Conservation (phyloP, 2,888 invertebrate genomes). For the Argyresthia goedartella region DNA sequence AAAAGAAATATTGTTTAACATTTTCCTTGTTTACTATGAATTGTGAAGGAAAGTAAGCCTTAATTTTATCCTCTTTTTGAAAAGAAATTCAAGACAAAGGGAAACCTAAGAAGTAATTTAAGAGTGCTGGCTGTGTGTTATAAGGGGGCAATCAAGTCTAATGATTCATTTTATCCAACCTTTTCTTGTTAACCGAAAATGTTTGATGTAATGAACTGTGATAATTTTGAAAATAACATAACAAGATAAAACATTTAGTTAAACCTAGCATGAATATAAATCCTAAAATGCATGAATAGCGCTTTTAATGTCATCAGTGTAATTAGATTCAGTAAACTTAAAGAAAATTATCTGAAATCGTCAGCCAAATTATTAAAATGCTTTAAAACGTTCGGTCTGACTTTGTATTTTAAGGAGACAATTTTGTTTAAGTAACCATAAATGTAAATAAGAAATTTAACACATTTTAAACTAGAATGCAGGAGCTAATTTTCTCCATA, state of each 20-base stretch:
- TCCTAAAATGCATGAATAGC: slow-evolving; percentile 30
- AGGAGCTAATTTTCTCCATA: neutral
- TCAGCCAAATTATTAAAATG: too few relatives aligned
- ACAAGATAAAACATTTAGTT: slow-evolving; percentile 14
- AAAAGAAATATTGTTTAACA: neutral
- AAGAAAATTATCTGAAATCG: too few relatives aligned
- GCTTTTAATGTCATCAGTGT: slow-evolving; percentile 23
- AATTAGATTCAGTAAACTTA: neutral
- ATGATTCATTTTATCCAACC: too few relatives aligned
- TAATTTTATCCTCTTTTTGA: neutral
- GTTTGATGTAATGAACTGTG: neutral
- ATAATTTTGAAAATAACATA: slow-evolving; percentile 8
- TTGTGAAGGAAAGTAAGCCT: neutral
- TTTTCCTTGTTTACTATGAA: neutral
- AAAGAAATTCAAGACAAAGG: neutral
- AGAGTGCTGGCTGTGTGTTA: neutral
- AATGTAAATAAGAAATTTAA: too few relatives aligned
- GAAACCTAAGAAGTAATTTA: neutral
- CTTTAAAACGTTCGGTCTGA: too few relatives aligned
- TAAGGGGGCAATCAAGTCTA: too few relatives aligned
- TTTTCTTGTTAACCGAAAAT: neutral
- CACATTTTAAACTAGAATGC: neutral
- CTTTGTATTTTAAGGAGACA: too few relatives aligned
- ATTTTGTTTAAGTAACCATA: too few relatives aligned
- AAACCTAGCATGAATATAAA: slow-evolving; percentile 21